These are phyloP conservation scores for Eugnorisma glareosa DNA, from an alignment of 2,888 invertebrate genomes.

Conservation along the genomic window DNA sequence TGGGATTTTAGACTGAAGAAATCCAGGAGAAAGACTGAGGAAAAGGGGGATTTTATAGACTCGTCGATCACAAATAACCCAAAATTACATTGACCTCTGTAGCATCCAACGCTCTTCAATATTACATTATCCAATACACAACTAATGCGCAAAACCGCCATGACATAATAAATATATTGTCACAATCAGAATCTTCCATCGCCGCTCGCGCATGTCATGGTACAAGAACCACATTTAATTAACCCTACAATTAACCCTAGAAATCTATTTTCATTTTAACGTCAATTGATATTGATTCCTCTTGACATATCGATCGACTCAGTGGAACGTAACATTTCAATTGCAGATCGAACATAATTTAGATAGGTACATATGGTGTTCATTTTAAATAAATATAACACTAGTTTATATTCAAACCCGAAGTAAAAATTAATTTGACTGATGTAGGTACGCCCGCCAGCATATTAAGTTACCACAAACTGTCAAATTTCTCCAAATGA, in stretches of 20 bases:
- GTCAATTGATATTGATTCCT: conserved; percentile 59
- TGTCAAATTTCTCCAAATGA: no score
- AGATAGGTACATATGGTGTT: neutral
- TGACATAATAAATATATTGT: conserved; percentile 17
- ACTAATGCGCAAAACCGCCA: neutral
- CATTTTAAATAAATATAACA: neutral
- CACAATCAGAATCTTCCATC: conserved; percentile 50
- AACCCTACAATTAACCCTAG: conserved; percentile 56
- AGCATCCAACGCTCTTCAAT: neutral
- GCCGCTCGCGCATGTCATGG: conserved; percentile 40
- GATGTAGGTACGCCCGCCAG: no score
- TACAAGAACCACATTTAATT: conserved; percentile 54
- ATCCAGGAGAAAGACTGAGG: neutral
- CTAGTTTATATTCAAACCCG: neutral
- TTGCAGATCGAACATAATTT: conserved; percentile 34
- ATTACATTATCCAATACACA: neutral
- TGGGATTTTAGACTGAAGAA: neutral
- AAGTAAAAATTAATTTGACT: neutral
- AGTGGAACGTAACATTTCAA: conserved; percentile 50
- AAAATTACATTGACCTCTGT: neutral
- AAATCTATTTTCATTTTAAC: conserved; percentile 59
- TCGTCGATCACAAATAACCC: neutral
- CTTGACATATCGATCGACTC: conserved; percentile 52
- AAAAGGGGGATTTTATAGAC: neutral
- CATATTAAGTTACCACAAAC: no score